These are phyloP conservation scores for Leptodactylus fuscus DNA, from an alignment of 2,113 vertebrate species.

Conservation along the genomic window DNA sequence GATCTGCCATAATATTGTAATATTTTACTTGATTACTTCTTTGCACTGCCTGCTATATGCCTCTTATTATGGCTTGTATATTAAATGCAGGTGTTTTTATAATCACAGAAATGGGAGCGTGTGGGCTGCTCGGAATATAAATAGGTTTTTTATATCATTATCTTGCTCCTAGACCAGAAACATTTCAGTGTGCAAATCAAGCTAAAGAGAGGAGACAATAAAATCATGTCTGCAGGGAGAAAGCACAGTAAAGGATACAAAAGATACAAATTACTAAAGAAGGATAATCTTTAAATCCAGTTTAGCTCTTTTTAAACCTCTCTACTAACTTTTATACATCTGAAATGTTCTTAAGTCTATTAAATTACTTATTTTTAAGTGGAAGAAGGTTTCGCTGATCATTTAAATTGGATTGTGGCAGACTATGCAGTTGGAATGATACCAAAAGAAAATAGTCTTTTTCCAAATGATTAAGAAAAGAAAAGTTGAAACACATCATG, in stretches of 20 bases:
- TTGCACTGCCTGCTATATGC: slow-evolving; percentile 85
- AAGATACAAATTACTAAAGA: slow-evolving; percentile 79
- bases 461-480: slow-evolving; percentile 2
- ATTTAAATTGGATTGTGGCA: slow-evolving; percentile 32
- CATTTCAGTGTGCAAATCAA: slow-evolving; percentile 78
- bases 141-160: slow-evolving; percentile 91
- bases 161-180: slow-evolving; percentile 82
- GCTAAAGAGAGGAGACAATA: slow-evolving; percentile 81
- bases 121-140: slow-evolving; percentile 86
- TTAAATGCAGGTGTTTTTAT: slow-evolving; percentile 91
- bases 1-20: slow-evolving; percentile 88
- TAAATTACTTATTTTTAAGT: slow-evolving; percentile 51
- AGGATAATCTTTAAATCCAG: slow-evolving; percentile 76
- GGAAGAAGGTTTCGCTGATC: slow-evolving; percentile 30
- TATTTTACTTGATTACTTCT: slow-evolving; percentile 91
- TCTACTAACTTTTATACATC: slow-evolving; percentile 57
- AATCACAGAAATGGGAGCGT: slow-evolving; percentile 79
- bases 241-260: slow-evolving; percentile 77
- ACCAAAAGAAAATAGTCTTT: slow-evolving; percentile 3
- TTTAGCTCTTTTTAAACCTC: slow-evolving; percentile 72
- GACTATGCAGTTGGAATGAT: neutral
- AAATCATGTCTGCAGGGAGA: slow-evolving; percentile 83
- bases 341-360: slow-evolving; percentile 46
- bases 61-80: slow-evolving; percentile 85
- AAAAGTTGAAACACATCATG: neutral